A percentile compares a stretch with the other conserved stretches of the same genome.
phyloP scores from a whole-genome alignment of 2,888 invertebrate genomes.

The Nezara viridula region DNA sequence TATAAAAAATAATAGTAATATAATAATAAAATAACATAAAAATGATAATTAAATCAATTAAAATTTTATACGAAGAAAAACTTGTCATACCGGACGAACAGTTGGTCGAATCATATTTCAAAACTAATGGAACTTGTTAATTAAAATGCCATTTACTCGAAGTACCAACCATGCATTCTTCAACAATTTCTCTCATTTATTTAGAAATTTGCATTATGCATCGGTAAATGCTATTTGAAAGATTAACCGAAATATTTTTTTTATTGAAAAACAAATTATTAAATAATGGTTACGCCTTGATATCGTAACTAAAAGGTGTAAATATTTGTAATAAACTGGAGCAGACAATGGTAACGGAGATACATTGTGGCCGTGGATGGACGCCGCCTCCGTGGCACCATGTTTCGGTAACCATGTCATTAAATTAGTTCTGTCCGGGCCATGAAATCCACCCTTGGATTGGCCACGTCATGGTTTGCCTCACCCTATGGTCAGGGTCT shows the following conservation, averaged over 20 bases:
- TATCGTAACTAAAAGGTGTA: not conserved
- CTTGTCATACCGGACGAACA: not conserved
- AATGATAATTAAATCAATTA: too few species aligned
- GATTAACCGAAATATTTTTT: too few species aligned
- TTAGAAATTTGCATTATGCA: too few species aligned
- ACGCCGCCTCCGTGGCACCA: not conserved
- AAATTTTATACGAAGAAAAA: not conserved
- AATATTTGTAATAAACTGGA: not conserved
- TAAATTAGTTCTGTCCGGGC: constrained; percentile 29
- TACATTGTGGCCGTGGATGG: not conserved
- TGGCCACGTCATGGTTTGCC: constrained; percentile 13
- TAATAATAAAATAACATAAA: too few species aligned
- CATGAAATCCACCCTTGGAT: constrained; percentile 41
- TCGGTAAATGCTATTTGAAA: not conserved
- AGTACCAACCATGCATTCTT: too few species aligned
- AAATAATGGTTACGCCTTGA: not conserved
- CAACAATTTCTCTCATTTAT: too few species aligned
- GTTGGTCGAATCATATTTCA: not conserved
- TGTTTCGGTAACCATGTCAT: constrained; percentile 23
- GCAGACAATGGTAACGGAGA: not conserved
- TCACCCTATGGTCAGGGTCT: constrained; percentile 18
- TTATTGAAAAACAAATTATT: too few species aligned
- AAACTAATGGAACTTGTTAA: not conserved
- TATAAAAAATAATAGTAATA: too few species aligned
- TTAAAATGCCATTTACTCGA: not conserved